phyloP scores from a whole-genome alignment of 2,888 invertebrate genomes.

The Anthophora plumipes region DNA sequence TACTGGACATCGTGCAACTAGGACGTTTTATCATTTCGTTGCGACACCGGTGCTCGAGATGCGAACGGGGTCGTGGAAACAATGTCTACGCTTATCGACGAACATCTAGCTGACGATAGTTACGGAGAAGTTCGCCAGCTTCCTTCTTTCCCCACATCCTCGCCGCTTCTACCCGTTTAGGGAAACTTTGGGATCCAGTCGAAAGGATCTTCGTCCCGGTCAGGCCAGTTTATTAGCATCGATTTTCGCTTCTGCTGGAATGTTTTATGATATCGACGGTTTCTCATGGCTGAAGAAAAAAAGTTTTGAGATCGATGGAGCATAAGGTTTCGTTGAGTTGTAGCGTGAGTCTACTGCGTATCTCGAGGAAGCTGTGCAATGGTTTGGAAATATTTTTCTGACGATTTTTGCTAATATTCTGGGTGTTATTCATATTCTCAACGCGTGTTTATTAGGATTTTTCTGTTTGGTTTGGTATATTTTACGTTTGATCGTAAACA shows the following conservation, averaged over 20 bases:
- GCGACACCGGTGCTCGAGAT: slow-evolving; percentile 34
- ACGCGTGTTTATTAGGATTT: no score
- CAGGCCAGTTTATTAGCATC: slow-evolving; percentile 1
- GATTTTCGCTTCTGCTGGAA: background rate
- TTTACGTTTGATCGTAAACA: no score
- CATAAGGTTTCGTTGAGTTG: no score
- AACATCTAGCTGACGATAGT: slow-evolving; percentile 48
- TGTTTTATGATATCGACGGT: background rate
- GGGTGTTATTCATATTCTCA: no score
- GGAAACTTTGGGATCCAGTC: slow-evolving; percentile 1
- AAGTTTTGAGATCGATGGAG: no score
- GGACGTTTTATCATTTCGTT: slow-evolving; percentile 67
- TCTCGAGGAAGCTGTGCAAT: no score
- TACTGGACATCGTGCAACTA: slow-evolving; percentile 54
- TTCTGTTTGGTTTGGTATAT: no score
- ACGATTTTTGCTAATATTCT: no score
- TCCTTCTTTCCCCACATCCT: background rate
- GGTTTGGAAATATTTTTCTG: no score
- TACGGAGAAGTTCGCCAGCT: slow-evolving; percentile 34
- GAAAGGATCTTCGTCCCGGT: background rate
- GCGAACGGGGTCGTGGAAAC: slow-evolving; percentile 67
- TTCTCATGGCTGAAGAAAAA: background rate
- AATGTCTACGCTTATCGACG: slow-evolving; percentile 64
- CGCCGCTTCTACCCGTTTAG: background rate
- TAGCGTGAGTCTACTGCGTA: no score